Evolutionary conservation across 2,113 vertebrate species (phyloP).

Genomic region (Prochilodus magdalenae): DNA sequence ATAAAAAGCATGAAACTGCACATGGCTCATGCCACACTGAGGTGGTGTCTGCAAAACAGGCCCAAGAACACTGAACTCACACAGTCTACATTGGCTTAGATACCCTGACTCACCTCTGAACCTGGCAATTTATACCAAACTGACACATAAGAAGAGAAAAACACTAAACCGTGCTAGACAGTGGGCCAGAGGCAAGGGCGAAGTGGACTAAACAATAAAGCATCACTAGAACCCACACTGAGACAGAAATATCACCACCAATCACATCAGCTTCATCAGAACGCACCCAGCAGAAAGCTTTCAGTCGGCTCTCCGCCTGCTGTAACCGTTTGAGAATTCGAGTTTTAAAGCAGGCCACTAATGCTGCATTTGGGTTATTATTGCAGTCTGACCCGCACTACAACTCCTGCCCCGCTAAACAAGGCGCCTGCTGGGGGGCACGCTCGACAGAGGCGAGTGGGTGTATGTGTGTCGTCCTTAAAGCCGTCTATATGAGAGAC

Average conservation of each 20-base stretch:
- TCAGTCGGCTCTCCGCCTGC: not conserved
- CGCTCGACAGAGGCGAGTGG: not conserved
- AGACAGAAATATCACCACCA: not conserved
- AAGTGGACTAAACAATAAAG: no score
- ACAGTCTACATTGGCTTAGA: no score
- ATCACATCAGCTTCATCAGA: not conserved
- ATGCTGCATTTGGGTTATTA: constrained; percentile 6
- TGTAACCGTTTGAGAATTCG: not conserved
- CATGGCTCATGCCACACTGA: no score
- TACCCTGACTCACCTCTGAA: no score
- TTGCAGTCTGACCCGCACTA: not conserved
- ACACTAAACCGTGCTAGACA: no score
- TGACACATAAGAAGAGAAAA: no score
- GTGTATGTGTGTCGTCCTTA: not conserved
- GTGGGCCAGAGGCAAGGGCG: no score
- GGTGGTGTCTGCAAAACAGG: no score
- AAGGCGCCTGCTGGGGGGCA: not conserved
- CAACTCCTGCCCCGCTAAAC: not conserved
- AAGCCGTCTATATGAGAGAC: constrained; percentile 1
- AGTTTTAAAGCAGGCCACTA: constrained; percentile 5
- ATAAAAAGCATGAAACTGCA: no score
- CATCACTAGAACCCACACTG: not conserved
- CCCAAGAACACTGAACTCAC: no score
- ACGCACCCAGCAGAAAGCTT: no score
- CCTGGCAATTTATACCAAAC: no score